phyloP scores from a whole-genome alignment of 2,797 vertebrate species.

The Melanotaenia trifasciata region DNA sequence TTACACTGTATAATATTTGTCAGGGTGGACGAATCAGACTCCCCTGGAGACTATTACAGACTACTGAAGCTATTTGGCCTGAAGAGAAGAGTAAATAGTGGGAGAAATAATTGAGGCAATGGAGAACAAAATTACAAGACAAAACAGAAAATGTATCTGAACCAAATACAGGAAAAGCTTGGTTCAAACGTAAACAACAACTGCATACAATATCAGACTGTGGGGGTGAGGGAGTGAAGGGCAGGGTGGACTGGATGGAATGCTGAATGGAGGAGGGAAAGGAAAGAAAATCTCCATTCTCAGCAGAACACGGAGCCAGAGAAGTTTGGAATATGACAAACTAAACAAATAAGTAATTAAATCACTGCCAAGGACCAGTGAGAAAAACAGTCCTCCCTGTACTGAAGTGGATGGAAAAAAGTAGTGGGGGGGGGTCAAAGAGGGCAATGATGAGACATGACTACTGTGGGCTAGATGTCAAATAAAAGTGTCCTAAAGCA shows the following conservation, averaged over 20 bases:
- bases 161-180: slow-evolving; percentile 27
- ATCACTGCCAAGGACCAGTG: slow-evolving; percentile 66
- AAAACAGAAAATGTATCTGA: slow-evolving; percentile 28
- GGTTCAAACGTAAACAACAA: slow-evolving; percentile 32
- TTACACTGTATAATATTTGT: slow-evolving; percentile 42
- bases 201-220: slow-evolving; percentile 36
- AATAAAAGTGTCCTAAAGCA: slow-evolving; percentile 16
- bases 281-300: slow-evolving; percentile 61
- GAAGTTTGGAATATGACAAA: slow-evolving; percentile 75
- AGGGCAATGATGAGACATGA: slow-evolving; percentile 25
- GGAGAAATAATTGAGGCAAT: slow-evolving; percentile 43
- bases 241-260: slow-evolving; percentile 61
- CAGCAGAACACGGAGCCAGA: slow-evolving; percentile 67
- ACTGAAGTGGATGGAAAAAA: slow-evolving; percentile 56
- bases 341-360: slow-evolving; percentile 82
- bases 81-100: slow-evolving; percentile 49
- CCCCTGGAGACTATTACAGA: slow-evolving; percentile 72
- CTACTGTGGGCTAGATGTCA: slow-evolving; percentile 3
- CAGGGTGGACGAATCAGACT: slow-evolving; percentile 63
- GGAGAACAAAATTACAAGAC: slow-evolving; percentile 37
- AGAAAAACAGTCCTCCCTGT: slow-evolving; percentile 63
- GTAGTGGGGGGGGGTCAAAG: slow-evolving; percentile 42
- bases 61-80: slow-evolving; percentile 61
- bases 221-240: slow-evolving; percentile 29
- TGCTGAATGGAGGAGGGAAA: slow-evolving; percentile 62